Conservation (phyloP, 2,113 vertebrate genomes). For the human (Homo sapiens) region DNA sequence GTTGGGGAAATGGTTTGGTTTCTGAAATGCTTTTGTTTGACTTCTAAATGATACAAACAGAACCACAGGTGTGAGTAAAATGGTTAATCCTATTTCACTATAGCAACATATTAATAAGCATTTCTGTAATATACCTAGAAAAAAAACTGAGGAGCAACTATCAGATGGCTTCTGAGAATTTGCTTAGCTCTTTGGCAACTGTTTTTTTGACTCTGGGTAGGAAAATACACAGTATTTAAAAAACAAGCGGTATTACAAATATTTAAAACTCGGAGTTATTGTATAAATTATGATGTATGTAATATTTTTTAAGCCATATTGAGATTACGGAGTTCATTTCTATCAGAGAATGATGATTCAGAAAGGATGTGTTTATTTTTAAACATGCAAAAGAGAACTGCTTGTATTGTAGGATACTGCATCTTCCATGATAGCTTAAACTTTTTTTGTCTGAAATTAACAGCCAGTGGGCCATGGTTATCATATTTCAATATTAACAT, state of each 20-base stretch:
- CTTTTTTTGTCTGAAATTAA: neutral
- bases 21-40: neutral
- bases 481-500: neutral
- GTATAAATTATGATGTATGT: neutral
- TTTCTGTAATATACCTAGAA: neutral
- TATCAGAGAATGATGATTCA: neutral
- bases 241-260: neutral
- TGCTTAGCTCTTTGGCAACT: neutral
- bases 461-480: neutral
- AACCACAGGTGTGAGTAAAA: neutral
- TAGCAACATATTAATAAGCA: neutral
- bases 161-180: neutral
- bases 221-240: neutral
- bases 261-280: neutral
- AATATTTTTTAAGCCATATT: neutral
- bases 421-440: neutral
- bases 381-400: neutral
- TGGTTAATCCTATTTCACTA: neutral
- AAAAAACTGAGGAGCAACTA: neutral
- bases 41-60: neutral
- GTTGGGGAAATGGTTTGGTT: neutral
- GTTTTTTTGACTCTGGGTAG: neutral
- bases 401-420: neutral
- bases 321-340: neutral
- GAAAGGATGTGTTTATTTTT: neutral